These are phyloP conservation scores for Orthosia gothica DNA, from an alignment of 2,888 invertebrate genomes.

Conservation along the genomic window DNA sequence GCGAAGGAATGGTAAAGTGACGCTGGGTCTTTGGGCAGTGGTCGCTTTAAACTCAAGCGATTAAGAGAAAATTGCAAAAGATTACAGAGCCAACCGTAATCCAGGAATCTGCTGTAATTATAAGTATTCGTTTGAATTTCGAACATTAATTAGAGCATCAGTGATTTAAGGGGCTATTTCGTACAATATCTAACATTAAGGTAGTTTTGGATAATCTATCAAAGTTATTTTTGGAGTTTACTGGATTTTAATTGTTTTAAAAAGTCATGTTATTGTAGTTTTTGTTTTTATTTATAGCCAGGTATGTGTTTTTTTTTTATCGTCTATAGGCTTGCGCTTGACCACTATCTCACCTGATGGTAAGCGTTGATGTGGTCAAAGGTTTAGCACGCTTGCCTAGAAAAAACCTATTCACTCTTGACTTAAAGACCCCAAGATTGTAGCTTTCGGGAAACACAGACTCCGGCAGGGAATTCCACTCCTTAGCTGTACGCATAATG, in stretches of 20 bases:
- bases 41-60: constrained; percentile 81
- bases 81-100: constrained; percentile 86
- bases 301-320: background rate
- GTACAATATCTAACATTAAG: constrained; percentile 63
- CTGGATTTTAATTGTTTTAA: constrained; percentile 45
- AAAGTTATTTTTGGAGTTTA: constrained; percentile 49
- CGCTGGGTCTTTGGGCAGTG: constrained; percentile 74
- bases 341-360: too few relatives aligned
- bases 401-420: too few relatives aligned
- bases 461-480: too few relatives aligned
- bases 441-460: too few relatives aligned
- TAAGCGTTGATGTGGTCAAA: too few relatives aligned
- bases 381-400: too few relatives aligned
- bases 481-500: too few relatives aligned
- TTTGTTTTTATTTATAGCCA: constrained; percentile 3
- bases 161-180: constrained; percentile 80
- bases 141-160: constrained; percentile 83
- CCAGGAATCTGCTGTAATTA: constrained; percentile 86
- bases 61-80: constrained; percentile 90
- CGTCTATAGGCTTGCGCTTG: too few relatives aligned
- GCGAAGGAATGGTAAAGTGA: constrained; percentile 63
- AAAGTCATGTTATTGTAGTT: constrained; percentile 10
- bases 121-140: constrained; percentile 85
- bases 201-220: constrained; percentile 59
- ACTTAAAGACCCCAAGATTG: too few relatives aligned